Evolutionary conservation across 30 jellyfish, hydroid and myxozoan species (phyloP), one percentile per base, ranked within the genome.

Genomic region (Aurelia aurita complex sp. Pacific): DNA sequence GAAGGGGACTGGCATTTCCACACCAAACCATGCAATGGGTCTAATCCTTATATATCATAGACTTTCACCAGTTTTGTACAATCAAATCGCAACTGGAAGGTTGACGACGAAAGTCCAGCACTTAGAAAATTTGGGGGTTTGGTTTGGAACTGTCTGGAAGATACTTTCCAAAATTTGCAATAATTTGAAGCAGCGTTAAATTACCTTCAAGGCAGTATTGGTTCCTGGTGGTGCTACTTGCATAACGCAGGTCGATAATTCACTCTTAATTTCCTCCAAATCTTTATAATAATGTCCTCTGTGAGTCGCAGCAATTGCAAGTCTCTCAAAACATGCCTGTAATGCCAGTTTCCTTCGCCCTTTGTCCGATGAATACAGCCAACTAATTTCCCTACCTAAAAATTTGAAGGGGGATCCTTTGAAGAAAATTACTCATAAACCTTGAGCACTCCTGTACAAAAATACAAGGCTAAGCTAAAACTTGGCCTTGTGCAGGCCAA

Each of bases 181-280:
- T 46, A 0, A 7, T 5, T 46, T 11, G 23, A 0, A 2, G 32
- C 10, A 16, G 35, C 34, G 0, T 17, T 76, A 67, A 50, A 10
- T 43, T 76, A 85, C 96, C 89, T 69, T 83, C 17, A 75, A 82
- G 11, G 63, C 1, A 11, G 69, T 69, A 14, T 43, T 73, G 14
- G 80, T 15, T 66, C 94, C 94, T 11, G 90, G 76, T 5, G 94
- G 92, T 1, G 92, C 87, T 23, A 91, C 73, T 52, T 85, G 92
- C 96, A 91, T 69, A 51, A 91, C 96, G 35, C 82, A 78, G 46
- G 80, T 38, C 40, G 97, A 91, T 69, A 91, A 69, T 34, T 91
- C 97, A 35, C 66, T 64, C 46, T 91, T 87, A 29, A 91, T 69
- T 60, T 85, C 94, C 6, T 91, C 97, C 16, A 91, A 4, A 80